A percentile compares a stretch with the other conserved stretches of the same genome.
Conservation (phyloP, 2,888 invertebrate genomes). For the Ceraclea dissimilis region DNA sequence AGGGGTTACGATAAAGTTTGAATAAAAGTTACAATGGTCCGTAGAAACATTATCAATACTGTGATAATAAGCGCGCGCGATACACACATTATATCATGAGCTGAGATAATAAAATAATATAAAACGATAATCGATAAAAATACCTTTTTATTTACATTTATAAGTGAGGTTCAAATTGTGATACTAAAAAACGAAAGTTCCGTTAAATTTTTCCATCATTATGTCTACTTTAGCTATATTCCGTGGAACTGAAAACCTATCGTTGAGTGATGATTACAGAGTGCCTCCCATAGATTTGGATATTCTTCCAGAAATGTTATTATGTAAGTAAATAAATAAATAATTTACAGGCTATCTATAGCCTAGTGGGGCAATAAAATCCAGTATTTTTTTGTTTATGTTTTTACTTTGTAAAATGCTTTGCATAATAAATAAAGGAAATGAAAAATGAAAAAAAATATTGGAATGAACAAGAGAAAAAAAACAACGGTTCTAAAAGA, state of each 20-base stretch:
- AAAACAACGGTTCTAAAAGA: no score
- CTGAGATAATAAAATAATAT: no score
- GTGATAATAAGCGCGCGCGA: neutral
- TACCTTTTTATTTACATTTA: neutral
- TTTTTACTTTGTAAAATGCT: no score
- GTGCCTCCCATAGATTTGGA: slow-evolving; percentile 68
- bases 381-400: no score
- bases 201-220: neutral
- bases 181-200: neutral
- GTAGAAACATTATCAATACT: neutral
- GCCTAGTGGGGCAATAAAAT: no score
- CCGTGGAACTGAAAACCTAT: slow-evolving; percentile 17
- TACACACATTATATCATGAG: neutral
- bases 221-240: slow-evolving; percentile 23
- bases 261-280: slow-evolving; percentile 51
- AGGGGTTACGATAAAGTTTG: slow-evolving; percentile 17
- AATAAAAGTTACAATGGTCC: neutral
- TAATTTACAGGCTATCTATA: no score
- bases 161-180: neutral
- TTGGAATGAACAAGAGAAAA: no score
- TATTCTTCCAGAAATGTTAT: slow-evolving; percentile 63
- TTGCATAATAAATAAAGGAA: no score
- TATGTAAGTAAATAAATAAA: slow-evolving; percentile 52
- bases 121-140: neutral
- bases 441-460: no score